Base-by-base conservation (phyloP, 2,113 vertebrate genomes). In the Zosterops lateralis region DNA sequence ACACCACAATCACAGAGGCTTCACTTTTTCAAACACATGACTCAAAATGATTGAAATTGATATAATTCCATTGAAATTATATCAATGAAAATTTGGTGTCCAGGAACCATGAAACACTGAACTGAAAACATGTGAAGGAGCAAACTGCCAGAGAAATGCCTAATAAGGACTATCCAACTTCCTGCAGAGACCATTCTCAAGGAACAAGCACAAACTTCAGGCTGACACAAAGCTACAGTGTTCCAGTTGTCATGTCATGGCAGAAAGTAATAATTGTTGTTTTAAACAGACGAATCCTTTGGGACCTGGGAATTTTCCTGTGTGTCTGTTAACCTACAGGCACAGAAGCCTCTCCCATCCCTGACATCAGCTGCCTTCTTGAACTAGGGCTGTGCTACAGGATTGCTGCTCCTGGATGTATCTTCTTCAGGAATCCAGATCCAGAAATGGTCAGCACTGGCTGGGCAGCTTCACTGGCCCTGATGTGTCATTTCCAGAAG, bases 401-500 rank as follows among this genome's bases (percentile, higher is more conserved):
- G 57, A 81, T 84, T 12, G 4, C 32, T 84, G 61, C 44, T 76
- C 60, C 77, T 74, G 62, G 53, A 44, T 4, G 7, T 32, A 60
- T 28, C 28, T 68, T 29, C 45, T 94, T 76, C 72, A 73, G 57
- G 50, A 70, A 17, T 29, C 56, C 72, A n/a, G 66, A 82, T 53
- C 50, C 73, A 76, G 48, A 87, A 92, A 84, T 44, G 82, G 56
- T 77, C 85, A 78, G 47, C 54, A 42, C 61, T 74, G 64, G 21
- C 60, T n/a, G 16, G 82, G 68, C 72, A 32, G 76, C 91, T 89
- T 93, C 80, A 68, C 65, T 73, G 54, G 25, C 89, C 92, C 54
- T 86, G 75, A 80, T 53, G 51, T 89, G 83, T 68, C 78, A 76
- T 91, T 95, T 91, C 87, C 86, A 85, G 67, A 95, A 87, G 61